Evolutionary conservation across 1,140 invertebrate genomes (phyloP), one percentile per base, ranked within the genome.

Genomic region (Thaumatotibia leucotreta): DNA sequence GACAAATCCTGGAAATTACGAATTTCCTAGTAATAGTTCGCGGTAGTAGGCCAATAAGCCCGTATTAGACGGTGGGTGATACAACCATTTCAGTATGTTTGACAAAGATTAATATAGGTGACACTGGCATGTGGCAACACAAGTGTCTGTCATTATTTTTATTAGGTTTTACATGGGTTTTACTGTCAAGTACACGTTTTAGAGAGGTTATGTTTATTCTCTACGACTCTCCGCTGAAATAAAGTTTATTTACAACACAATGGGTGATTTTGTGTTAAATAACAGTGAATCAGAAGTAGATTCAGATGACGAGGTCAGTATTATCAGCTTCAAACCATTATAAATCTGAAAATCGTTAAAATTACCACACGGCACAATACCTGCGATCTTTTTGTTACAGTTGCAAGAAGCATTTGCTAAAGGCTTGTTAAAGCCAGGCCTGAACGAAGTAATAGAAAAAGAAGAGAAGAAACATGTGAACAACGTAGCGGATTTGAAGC

Each of bases 401-500:
- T 84, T 98, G 54, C 96, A 96, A 93, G 94, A 95, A 88, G 96
- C 97, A 0, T 97, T 97, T 88, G 94, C 94, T 1, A 93, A 93
- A 69, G 96, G 97, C 8, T 89, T 95, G 63, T 72, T 98, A 0
- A 97, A 98, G 84, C 96, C 97, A 0, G 97, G 97, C 8, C 83
- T 98, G 0, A 97, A 97, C 89, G 91, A 94, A 67, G 92, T 93
- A 39, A 91, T 94, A 29, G 92, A 94, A 70, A 86, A 89, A 70
- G 83, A 93, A 49, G 93, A 93, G 27, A 93, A 93, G 76, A 82
- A 84, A 54, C 90, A 91, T 64, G 92, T 92, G 10, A 96, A 97
- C 84, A 94, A 95, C 84, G 93, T 96, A 72, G 94, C 88, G 33
- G 94, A 93, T 66, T 81, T 98, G 61, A 94, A 95, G 74, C 82